Base-by-base conservation (phyloP, 2,888 invertebrate genomes). In the Liposcelis brunnea region DNA sequence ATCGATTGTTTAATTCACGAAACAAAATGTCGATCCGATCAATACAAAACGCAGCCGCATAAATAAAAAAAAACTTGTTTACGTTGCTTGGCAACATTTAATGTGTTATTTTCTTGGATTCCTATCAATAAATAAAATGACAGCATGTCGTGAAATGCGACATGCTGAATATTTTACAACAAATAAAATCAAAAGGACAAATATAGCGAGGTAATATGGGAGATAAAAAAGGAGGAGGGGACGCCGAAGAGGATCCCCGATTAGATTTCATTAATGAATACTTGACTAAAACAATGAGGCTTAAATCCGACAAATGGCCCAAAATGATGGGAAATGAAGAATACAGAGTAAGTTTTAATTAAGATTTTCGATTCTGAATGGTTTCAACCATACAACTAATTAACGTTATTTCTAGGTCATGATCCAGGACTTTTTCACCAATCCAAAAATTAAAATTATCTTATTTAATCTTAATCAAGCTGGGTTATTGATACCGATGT, bases 291-390 rank as follows among this genome's bases (percentile, higher is more conserved):
- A 70, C 81, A 7, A 71, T 87, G 53, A 80, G 80, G 58, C 65
- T 87, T 50, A 93, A 90, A 64, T 64, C 74, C 47, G 93, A 93
- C 50, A 85, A 81, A 70, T 94, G 90, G 87, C 60, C 67, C 42
- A 90, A 86, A 65, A 80, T 91, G 74, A 76, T 86, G 51, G 66
- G 68, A 35, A 67, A 62, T 43, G 75, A 79, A 40, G 82, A 84
- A 49, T 75, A 72, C 54, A 74, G 71, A 67, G 81, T 79, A 63
- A 61, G 58, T 52, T 31, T 15, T 10, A 12, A 26, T 45, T n/a
- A 14, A 12, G 11, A 14, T n/a, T n/a, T n/a, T n/a, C n/a, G n/a
- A n/a, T n/a, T n/a, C n/a, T n/a, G n/a, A n/a, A n/a, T n/a, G n/a
- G n/a, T n/a, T n/a, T n/a, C n/a, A n/a, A n/a, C n/a, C n/a, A n/a